Evolutionary conservation across 2,888 invertebrate genomes (phyloP).

Genomic region (Lasioglossum zephyrum): DNA sequence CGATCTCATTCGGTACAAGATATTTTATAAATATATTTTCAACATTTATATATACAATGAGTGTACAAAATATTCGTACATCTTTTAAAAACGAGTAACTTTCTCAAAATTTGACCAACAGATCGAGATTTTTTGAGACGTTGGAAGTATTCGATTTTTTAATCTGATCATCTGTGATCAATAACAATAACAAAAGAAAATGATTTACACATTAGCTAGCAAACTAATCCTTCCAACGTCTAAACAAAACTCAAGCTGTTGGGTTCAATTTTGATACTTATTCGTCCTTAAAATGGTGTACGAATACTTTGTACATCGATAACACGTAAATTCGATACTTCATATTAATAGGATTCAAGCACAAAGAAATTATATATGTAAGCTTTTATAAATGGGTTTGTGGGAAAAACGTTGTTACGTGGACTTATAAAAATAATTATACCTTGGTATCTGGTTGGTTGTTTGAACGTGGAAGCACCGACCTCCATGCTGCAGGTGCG

Average conservation of each 20-base stretch:
- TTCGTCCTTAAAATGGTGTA: too few relatives aligned
- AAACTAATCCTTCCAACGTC: too few relatives aligned
- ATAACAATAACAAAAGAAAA: too few relatives aligned
- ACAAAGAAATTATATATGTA: constrained; percentile 24
- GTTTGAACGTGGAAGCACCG: constrained; percentile 82
- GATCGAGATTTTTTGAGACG: too few relatives aligned
- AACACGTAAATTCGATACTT: constrained; percentile 6
- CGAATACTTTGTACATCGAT: constrained; percentile 1
- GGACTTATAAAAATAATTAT: constrained; percentile 51
- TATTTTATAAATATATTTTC: background rate
- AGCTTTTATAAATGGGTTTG: constrained; percentile 20
- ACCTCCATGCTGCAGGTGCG: constrained; percentile 83
- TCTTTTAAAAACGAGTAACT: too few relatives aligned
- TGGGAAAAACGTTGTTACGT: background rate
- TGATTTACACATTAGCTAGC: too few relatives aligned
- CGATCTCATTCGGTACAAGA: background rate
- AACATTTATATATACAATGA: background rate
- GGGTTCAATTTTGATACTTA: too few relatives aligned
- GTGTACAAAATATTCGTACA: too few relatives aligned
- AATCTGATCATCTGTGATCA: too few relatives aligned
- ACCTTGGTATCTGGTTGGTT: constrained; percentile 80
- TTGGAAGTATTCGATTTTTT: too few relatives aligned
- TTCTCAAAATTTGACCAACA: too few relatives aligned
- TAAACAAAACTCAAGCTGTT: too few relatives aligned
- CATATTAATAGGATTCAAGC: constrained; percentile 44